Base-by-base conservation (phyloP, 2,888 invertebrate genomes). In the Synergus umbraculus region DNA sequence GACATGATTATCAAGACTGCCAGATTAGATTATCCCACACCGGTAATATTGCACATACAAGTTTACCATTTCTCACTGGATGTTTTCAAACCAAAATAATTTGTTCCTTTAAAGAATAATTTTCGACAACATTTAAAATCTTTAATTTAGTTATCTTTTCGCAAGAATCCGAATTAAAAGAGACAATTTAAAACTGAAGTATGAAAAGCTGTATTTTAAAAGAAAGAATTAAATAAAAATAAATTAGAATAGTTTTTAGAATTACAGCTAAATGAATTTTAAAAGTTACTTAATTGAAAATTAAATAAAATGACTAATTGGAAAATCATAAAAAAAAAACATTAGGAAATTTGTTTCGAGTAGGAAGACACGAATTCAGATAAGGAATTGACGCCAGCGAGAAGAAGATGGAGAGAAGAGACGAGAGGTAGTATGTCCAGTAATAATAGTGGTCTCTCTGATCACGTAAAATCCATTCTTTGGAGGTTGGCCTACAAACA, bases 1-100 rank as follows among this genome's bases (percentile, higher is more conserved):
- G 97, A 96, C 89, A 95, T 97, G 94, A 95, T 97, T 80, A 96
- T 97, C 83, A 96, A 96, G 87, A 96, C 96, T 22, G 94, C 96
- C 7, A 93, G 96, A 86, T 90, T 96, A 83, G 96, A 95, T 86
- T 95, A 94, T 85, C 95, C 94, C 3, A 93, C 92, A 65, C 93
- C 94, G 90, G 95, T 95, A 90, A 92, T 92, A 81, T 67, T 41
- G n/a, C 44, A 43, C 15, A 46, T 46, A 22, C 4, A 37, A 37
- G 4, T 37, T 37, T 37, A 37, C 5, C 37, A 37, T 0, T 7
- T 37, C 37, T 37, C 37, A 37, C 5, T 37, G 37, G 5, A 37
- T 37, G 37, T 37, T 37, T 37, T 37, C 37, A 37, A 37, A 37
- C 37, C 0, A 37, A 5, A 37, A 13, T 37, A 12, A 44, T 76